Conservation (phyloP, 2,113 vertebrate genomes). For the Corythoichthys intestinalis region DNA sequence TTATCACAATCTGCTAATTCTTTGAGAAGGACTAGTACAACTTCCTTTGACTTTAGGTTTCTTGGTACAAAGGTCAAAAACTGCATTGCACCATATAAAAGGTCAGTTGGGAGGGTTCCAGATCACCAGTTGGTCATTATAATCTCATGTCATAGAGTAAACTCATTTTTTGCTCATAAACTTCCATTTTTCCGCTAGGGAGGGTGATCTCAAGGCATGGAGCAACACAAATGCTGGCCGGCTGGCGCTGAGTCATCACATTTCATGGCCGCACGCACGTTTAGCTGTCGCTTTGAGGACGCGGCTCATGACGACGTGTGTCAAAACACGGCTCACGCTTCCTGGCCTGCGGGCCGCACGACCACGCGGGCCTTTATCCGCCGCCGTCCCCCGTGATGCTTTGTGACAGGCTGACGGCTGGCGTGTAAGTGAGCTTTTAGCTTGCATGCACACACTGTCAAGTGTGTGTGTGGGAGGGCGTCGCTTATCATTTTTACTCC, state of each 20-base stretch:
- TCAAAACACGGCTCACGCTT: neutral
- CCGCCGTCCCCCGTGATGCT: neutral
- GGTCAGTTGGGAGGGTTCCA: no score
- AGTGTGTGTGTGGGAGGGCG: neutral
- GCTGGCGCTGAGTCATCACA: neutral
- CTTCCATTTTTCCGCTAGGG: no score
- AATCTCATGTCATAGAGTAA: no score
- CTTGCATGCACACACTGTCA: neutral
- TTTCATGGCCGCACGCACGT: neutral
- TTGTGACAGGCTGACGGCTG: constrained; percentile 2
- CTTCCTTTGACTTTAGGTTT: no score
- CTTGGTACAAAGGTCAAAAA: no score
- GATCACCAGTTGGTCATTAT: no score
- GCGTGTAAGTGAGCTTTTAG: constrained; percentile 3
- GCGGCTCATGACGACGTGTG: neutral
- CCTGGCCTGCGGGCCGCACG: neutral
- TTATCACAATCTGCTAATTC: no score
- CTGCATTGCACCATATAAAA: no score
- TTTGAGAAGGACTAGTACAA: no score
- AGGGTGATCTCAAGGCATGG: neutral
- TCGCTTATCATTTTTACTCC: neutral
- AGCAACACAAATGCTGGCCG: neutral
- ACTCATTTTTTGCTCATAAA: no score
- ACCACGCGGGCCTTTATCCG: neutral
- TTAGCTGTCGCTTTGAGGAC: neutral